phyloP scores from a whole-genome alignment of 2,888 invertebrate species.

The Tetranychus truncatus region DNA sequence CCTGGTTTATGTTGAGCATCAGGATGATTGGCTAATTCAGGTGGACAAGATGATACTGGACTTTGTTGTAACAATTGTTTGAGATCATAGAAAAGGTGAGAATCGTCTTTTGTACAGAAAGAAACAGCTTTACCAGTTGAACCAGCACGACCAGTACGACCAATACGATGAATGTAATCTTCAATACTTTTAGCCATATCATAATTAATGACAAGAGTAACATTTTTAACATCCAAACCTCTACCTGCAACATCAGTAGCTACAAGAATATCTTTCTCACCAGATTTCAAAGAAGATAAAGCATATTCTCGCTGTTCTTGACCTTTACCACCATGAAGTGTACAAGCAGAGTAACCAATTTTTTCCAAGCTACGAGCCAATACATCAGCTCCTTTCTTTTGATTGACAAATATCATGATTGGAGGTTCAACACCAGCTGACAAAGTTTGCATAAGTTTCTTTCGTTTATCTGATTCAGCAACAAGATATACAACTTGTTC shows the following conservation, averaged over 20 bases:
- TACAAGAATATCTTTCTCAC: conserved; percentile 89
- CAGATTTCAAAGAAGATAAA: conserved; percentile 80
- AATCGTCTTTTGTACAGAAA: conserved; percentile 93
- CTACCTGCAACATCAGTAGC: conserved; percentile 99
- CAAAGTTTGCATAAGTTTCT: conserved; percentile 83
- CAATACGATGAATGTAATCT: conserved; percentile 93
- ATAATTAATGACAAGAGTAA: conserved; percentile 95
- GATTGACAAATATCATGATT: conserved; percentile 97
- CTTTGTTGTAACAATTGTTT: conserved; percentile 73
- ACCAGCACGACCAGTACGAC: conserved; percentile 95
- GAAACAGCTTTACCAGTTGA: conserved; percentile 89
- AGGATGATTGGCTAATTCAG: conserved; percentile 89
- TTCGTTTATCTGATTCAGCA: conserved; percentile 78
- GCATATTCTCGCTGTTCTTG: conserved; percentile 99
- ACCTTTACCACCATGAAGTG: conserved; percentile 96
- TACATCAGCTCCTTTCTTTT: conserved; percentile 98
- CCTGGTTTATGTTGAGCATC: conserved; percentile 97
- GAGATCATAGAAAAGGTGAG: conserved; percentile 80
- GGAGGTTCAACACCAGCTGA: conserved; percentile 81
- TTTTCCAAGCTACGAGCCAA: conserved; percentile 91
- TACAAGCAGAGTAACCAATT: conserved; percentile 85
- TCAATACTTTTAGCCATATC: conserved; percentile 99
- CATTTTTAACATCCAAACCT: conserved; percentile 99
- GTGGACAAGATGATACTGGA: conserved; percentile 83
- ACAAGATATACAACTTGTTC: conserved; percentile 94